Conservation (phyloP, 2,888 invertebrate species). For the Amphimallon solstitiale region DNA sequence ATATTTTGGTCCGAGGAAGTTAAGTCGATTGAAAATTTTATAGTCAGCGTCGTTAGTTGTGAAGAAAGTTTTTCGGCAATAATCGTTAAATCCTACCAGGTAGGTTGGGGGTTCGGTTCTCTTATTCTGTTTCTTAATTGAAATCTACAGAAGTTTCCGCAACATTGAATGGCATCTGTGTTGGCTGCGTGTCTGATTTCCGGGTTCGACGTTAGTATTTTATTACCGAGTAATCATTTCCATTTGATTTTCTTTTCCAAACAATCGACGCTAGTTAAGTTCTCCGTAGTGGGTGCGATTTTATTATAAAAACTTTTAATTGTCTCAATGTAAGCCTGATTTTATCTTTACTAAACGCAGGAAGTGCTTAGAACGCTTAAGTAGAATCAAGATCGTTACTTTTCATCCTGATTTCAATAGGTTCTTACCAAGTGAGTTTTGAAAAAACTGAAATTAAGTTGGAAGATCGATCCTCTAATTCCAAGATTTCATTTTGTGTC, state of each 20-base stretch:
- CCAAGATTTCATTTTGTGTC: too few species aligned
- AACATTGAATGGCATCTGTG: conserved; percentile 50
- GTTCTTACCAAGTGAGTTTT: too few species aligned
- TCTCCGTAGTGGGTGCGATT: neutral
- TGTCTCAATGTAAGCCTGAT: neutral
- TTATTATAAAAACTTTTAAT: conserved; percentile 28
- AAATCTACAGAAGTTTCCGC: conserved; percentile 56
- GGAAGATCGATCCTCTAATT: too few species aligned
- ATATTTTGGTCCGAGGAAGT: conserved; percentile 17
- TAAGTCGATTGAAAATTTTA: conserved; percentile 53
- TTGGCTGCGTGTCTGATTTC: conserved; percentile 50
- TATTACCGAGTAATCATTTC: conserved; percentile 26
- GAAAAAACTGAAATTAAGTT: too few species aligned
- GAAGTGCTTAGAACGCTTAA: neutral
- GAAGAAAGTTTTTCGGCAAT: conserved; percentile 51
- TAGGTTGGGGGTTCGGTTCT: conserved; percentile 43
- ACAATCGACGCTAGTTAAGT: conserved; percentile 17
- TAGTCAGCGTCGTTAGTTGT: conserved; percentile 49
- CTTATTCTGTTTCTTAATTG: conserved; percentile 55
- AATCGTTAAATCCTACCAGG: conserved; percentile 56
- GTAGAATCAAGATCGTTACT: neutral
- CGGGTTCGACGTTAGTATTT: conserved; percentile 41
- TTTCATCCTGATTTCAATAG: neutral
- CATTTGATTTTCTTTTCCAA: conserved; percentile 24
- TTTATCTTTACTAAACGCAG: neutral